phyloP scores from a whole-genome alignment of 2,888 invertebrate species.

The Spisula subtruncata region DNA sequence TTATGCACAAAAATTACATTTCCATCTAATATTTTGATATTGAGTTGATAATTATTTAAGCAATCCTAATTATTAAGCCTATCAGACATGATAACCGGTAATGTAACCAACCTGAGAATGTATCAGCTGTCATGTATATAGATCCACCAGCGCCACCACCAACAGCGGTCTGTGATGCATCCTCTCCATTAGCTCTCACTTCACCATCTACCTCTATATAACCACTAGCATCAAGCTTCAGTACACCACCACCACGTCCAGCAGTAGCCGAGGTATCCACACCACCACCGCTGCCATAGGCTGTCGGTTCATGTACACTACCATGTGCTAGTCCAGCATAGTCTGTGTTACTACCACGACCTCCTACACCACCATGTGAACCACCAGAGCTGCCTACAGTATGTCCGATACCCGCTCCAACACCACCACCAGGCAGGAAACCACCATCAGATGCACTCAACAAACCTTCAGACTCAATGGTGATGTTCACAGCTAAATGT shows the following conservation, averaged over 20 bases:
- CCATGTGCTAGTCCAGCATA: slow-evolving; percentile 72
- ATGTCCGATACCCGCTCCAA: slow-evolving; percentile 69
- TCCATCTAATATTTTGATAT: too few relatives aligned
- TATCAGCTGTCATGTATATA: slow-evolving; percentile 64
- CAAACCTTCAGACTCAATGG: slow-evolving; percentile 78
- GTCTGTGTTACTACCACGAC: slow-evolving; percentile 66
- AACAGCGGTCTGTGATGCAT: slow-evolving; percentile 61
- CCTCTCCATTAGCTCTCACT: slow-evolving; percentile 74
- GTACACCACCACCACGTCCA: slow-evolving; percentile 77
- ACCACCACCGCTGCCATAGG: slow-evolving; percentile 81
- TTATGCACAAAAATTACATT: too few relatives aligned
- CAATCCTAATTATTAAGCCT: too few relatives aligned
- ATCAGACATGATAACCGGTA: too few relatives aligned
- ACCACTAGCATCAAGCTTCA: slow-evolving; percentile 71
- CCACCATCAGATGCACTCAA: slow-evolving; percentile 75
- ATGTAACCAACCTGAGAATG: slow-evolving; percentile 71
- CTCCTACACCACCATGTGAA: slow-evolving; percentile 81
- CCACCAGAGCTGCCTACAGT: slow-evolving; percentile 76
- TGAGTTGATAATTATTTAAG: neutral
- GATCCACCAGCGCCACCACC: slow-evolving; percentile 81
- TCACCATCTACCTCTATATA: slow-evolving; percentile 77
- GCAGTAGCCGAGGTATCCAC: slow-evolving; percentile 44
- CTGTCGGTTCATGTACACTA: slow-evolving; percentile 67
- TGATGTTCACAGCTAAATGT: slow-evolving; percentile 78
- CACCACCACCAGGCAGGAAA: slow-evolving; percentile 70